Percentiles rank a stretch among this genome's conserved stretches.
Conservation (phyloP, 2,888 invertebrate species). For the Ochropleura plecta region DNA sequence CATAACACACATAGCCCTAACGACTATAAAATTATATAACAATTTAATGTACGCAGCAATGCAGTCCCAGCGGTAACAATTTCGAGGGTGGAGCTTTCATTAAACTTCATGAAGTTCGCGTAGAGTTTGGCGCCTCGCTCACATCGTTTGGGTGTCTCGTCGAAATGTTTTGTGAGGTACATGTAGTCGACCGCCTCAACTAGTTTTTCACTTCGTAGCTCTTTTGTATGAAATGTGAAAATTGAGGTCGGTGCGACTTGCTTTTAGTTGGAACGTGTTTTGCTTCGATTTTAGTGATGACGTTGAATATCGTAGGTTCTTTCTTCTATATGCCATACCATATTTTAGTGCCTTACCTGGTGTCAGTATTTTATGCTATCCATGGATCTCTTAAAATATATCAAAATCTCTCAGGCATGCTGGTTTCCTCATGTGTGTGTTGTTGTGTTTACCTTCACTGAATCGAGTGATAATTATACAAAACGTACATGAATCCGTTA, state of each 20-base stretch:
- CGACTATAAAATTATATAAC: constrained; percentile 63
- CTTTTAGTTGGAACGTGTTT: constrained; percentile 18
- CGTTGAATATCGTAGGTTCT: background rate
- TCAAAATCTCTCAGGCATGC: too few relatives aligned
- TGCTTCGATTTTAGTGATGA: constrained; percentile 15
- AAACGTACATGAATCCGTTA: too few relatives aligned
- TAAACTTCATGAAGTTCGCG: constrained; percentile 74
- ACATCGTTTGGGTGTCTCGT: constrained; percentile 58
- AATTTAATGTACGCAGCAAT: constrained; percentile 65
- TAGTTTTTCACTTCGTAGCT: constrained; percentile 46
- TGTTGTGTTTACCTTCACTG: too few relatives aligned
- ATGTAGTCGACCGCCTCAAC: constrained; percentile 48
- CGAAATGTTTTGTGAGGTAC: constrained; percentile 59
- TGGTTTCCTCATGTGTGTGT: too few relatives aligned
- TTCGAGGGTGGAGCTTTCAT: constrained; percentile 73
- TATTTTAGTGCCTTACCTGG: too few relatives aligned
- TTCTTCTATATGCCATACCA: too few relatives aligned
- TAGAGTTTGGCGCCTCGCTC: constrained; percentile 61
- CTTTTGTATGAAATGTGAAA: constrained; percentile 40
- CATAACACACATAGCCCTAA: constrained; percentile 55
- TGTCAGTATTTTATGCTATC: too few relatives aligned
- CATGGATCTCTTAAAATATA: too few relatives aligned
- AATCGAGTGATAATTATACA: too few relatives aligned
- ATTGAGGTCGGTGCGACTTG: constrained; percentile 24
- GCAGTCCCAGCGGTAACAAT: constrained; percentile 70